phyloP scores from a whole-genome alignment of 2,797 vertebrate species.

The Falco columbarius region DNA sequence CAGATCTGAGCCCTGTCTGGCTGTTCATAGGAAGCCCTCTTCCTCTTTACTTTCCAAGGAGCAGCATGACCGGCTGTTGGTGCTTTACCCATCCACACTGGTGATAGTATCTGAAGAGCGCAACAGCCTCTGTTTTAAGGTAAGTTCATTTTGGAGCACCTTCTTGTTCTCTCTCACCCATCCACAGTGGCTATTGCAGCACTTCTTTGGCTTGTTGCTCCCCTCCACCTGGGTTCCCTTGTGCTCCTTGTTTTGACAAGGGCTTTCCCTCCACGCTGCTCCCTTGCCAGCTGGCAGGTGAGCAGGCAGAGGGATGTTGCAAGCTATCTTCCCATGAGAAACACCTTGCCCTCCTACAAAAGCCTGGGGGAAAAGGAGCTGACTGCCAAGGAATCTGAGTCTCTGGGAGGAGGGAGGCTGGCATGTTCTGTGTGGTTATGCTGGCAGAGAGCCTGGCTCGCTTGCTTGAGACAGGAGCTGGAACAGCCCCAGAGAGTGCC shows the following conservation, averaged over 20 bases:
- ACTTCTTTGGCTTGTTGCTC: not conserved
- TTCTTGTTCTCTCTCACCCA: not conserved
- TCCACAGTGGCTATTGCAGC: not conserved
- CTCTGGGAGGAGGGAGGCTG: not conserved
- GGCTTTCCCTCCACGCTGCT: not conserved
- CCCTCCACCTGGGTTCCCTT: not conserved
- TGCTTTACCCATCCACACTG: constrained; percentile 90
- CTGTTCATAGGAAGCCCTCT: not conserved
- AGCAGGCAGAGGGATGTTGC: not conserved
- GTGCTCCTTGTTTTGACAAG: not conserved
- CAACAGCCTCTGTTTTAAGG: constrained; percentile 90
- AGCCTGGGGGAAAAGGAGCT: not conserved
- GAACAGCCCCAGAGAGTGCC: not conserved
- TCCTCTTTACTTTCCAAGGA: constrained; percentile 77
- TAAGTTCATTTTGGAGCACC: constrained; percentile 25
- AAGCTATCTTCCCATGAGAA: constrained; percentile 26
- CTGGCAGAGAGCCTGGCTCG: not conserved
- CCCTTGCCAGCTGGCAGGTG: constrained; percentile 1
- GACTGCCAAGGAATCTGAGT: not conserved
- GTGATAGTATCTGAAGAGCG: constrained; percentile 92
- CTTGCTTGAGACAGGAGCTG: not conserved
- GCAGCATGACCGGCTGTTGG: constrained; percentile 87
- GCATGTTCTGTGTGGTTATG: not conserved
- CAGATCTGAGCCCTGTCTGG: not conserved
- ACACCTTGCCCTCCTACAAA: not conserved